Evolutionary conservation across 2,113 vertebrate genomes (phyloP).

Genomic region (Raja brachyura): DNA sequence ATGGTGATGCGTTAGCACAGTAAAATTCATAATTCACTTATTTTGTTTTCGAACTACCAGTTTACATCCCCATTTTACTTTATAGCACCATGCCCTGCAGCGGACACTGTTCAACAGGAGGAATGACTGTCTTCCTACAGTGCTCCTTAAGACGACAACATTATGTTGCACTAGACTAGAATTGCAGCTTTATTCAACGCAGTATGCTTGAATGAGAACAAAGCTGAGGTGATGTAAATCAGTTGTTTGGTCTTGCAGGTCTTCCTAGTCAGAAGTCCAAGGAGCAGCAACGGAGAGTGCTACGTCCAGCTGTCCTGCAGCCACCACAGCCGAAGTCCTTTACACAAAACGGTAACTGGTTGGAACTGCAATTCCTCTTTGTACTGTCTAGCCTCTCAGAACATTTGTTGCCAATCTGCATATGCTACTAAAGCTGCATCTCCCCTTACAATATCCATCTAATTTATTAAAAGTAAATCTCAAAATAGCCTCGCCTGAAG

Average conservation of each 20-base stretch:
- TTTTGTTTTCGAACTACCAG: neutral
- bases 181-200: constrained; percentile 37
- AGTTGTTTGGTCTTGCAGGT: constrained; percentile 59
- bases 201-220: constrained; percentile 29
- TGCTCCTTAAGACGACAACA: constrained; percentile 15
- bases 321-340: constrained; percentile 80
- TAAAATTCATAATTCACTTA: neutral
- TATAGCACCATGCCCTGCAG: neutral
- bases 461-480: constrained; percentile 2
- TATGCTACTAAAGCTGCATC: constrained; percentile 29
- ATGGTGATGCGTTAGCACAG: neutral
- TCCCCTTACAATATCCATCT: neutral
- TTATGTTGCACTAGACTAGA: constrained; percentile 29
- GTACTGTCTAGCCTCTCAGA: constrained; percentile 31
- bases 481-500: neutral
- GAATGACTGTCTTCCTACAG: constrained; percentile 4
- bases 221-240: constrained; percentile 37
- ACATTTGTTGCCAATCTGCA: constrained; percentile 20
- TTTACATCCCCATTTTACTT: neutral
- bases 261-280: constrained; percentile 94
- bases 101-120: neutral
- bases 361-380: constrained; percentile 32
- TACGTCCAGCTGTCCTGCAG: constrained; percentile 88
- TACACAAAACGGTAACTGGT: constrained; percentile 70
- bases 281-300: constrained; percentile 89